phyloP scores from a whole-genome alignment of 30 jellyfish, hydroid and myxozoan genomes.

The Aurelia aurita region DNA sequence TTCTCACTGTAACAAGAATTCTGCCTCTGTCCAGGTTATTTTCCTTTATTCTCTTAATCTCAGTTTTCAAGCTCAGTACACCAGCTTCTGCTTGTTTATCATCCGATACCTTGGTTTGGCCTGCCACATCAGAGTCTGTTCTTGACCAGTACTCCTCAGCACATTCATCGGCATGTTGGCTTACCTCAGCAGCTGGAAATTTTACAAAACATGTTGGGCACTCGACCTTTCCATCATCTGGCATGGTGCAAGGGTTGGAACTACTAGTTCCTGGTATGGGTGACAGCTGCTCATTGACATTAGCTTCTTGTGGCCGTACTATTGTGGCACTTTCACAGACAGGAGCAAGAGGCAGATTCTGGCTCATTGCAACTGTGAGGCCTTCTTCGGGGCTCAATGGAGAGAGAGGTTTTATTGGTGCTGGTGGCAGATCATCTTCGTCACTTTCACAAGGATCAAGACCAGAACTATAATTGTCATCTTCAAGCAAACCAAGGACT shows the following conservation, averaged over 20 bases:
- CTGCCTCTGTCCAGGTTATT: not conserved
- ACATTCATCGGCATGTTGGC: conserved; percentile 31
- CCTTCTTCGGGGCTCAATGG: conserved; percentile 13
- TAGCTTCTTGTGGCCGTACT: not conserved
- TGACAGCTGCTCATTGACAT: conserved; percentile 12
- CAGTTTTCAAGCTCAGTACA: conserved; percentile 11
- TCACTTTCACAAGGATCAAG: too few relatives aligned
- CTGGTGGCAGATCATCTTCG: conserved; percentile 10
- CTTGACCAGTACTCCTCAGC: conserved; percentile 27
- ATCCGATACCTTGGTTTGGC: not conserved
- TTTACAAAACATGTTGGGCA: conserved; percentile 26
- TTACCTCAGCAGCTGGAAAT: conserved; percentile 5
- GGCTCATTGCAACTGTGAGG: conserved; percentile 20
- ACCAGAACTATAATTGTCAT: too few relatives aligned
- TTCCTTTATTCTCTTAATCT: conserved; percentile 5
- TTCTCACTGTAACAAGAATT: conserved; percentile 8
- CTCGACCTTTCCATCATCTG: conserved; percentile 10
- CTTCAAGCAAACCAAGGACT: not conserved
- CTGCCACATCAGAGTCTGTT: not conserved
- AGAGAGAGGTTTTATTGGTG: conserved; percentile 19
- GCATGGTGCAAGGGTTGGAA: not conserved
- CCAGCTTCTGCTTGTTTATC: conserved; percentile 11
- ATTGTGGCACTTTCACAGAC: conserved; percentile 10
- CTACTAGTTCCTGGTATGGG: conserved; percentile 27
- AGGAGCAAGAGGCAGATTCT: conserved; percentile 12